phyloP scores from a whole-genome alignment of 2,797 vertebrate genomes.

The Hippopotamyrus pictus region DNA sequence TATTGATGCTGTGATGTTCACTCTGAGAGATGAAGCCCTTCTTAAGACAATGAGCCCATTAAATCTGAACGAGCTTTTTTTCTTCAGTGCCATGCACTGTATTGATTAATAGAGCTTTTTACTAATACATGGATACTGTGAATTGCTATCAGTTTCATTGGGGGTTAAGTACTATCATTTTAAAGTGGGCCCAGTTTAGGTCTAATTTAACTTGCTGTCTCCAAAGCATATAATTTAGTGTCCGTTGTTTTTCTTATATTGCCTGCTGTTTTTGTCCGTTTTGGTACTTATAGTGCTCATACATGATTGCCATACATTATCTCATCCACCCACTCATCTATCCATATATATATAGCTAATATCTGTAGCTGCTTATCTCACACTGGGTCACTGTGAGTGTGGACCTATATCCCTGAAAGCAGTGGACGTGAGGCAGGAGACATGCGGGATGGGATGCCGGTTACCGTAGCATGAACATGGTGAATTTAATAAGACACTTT shows the following conservation, averaged over 20 bases:
- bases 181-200: neutral
- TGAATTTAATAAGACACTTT: neutral
- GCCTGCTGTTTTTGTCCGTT: neutral
- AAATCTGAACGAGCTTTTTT: neutral
- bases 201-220: neutral
- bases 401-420: neutral
- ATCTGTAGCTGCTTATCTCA: neutral
- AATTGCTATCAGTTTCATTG: slow-evolving; percentile 11
- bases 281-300: neutral
- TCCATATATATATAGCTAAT: too few relatives aligned
- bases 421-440: neutral
- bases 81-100: neutral
- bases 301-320: neutral
- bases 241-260: neutral
- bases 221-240: neutral
- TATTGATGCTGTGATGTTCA: slow-evolving; percentile 17
- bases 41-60: slow-evolving; percentile 7
- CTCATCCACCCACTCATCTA: neutral
- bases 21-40: neutral
- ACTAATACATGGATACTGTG: slow-evolving; percentile 6
- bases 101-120: slow-evolving; percentile 15
- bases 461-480: neutral
- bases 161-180: slow-evolving; percentile 1
- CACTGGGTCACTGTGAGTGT: neutral
- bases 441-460: neutral